Evolutionary conservation across 2,113 vertebrate genomes (phyloP).

Genomic region (Tretioscincus oriximinensis): DNA sequence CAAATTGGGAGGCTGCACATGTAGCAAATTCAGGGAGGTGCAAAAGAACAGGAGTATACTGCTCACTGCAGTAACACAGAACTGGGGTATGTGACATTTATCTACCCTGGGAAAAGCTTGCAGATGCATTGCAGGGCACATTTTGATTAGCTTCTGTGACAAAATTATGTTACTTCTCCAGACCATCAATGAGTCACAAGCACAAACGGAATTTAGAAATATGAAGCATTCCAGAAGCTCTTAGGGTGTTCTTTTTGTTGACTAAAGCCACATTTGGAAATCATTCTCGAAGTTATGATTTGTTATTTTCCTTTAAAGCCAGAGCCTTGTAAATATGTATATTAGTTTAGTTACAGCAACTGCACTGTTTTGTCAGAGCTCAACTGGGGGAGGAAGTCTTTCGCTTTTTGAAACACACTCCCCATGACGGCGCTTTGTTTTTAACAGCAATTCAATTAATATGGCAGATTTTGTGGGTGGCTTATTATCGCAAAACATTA

Average conservation of each 20-base stretch:
- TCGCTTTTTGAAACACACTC: constrained; percentile 14
- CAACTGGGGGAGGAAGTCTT: constrained; percentile 26
- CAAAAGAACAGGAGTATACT: no score
- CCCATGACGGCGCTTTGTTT: constrained; percentile 6
- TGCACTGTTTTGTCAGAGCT: constrained; percentile 14
- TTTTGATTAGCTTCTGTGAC: not conserved
- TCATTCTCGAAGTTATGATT: not conserved
- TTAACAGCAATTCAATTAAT: constrained; percentile 3
- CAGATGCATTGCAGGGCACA: not conserved
- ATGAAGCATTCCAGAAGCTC: not conserved
- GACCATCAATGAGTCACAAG: not conserved
- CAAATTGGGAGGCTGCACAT: no score
- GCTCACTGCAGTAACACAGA: no score
- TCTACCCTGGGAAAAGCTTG: not conserved
- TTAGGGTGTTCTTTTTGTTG: constrained; percentile 19
- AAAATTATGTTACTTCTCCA: not conserved
- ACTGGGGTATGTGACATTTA: no score
- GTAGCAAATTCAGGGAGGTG: no score
- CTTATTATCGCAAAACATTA: not conserved
- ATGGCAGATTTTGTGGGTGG: constrained; percentile 2
- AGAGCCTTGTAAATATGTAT: not conserved
- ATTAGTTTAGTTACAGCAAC: constrained; percentile 8
- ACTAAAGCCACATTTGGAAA: not conserved
- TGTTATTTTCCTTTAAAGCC: constrained; percentile 11
- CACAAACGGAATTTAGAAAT: not conserved